These are phyloP conservation scores for Ormyrus thymus DNA, from an alignment of 2,888 invertebrate species.

Conservation along the genomic window DNA sequence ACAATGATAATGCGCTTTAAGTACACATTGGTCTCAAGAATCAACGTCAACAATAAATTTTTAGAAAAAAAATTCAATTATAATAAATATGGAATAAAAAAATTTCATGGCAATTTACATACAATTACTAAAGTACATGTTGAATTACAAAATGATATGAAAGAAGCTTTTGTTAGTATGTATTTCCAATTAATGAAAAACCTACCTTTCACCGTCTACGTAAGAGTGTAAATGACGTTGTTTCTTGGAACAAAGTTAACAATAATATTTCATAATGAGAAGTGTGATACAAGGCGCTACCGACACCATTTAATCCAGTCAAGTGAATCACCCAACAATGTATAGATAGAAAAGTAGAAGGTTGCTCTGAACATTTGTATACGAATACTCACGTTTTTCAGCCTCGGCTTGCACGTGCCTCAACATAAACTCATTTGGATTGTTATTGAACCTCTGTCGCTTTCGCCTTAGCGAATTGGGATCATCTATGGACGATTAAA, in stretches of 20 bases:
- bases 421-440: slow-evolving; percentile 75
- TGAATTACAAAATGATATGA: too few species aligned
- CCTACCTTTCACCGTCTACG: too few species aligned
- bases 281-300: slow-evolving; percentile 33
- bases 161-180: too few species aligned
- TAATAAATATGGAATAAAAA: too few species aligned
- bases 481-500: slow-evolving; percentile 78
- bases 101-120: too few species aligned
- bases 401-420: slow-evolving; percentile 75
- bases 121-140: too few species aligned
- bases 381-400: slow-evolving; percentile 76
- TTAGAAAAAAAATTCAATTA: too few species aligned
- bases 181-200: too few species aligned
- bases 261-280: slow-evolving; percentile 38
- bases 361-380: slow-evolving; percentile 43
- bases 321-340: slow-evolving; percentile 34
- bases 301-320: slow-evolving; percentile 46
- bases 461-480: slow-evolving; percentile 79
- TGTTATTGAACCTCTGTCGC: slow-evolving; percentile 76
- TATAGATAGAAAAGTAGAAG: slow-evolving; percentile 40
- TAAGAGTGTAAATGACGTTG: slow-evolving; percentile 31
- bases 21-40: slow-evolving; percentile 37
- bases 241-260: slow-evolving; percentile 46
- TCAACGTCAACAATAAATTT: slow-evolving; percentile 36
- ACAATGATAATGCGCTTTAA: slow-evolving; percentile 27